Evolutionary conservation across 1,140 invertebrate genomes (phyloP).

Genomic region (Scylla paramamosain): DNA sequence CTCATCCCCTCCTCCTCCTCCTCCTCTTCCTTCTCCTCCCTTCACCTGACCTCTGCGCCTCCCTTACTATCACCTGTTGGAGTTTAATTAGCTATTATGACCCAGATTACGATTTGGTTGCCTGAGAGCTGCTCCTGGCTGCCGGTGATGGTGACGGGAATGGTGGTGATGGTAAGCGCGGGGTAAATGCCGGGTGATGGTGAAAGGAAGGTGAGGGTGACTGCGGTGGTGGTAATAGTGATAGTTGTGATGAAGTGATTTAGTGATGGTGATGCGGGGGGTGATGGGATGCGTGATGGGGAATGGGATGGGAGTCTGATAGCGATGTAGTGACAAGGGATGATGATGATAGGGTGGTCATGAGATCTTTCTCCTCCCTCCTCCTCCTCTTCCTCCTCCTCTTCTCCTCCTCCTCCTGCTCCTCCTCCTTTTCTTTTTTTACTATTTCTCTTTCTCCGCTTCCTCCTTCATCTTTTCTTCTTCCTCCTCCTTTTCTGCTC

Average conservation of each 20-base stretch:
- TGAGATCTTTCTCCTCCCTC: no score
- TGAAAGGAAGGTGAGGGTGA: no score
- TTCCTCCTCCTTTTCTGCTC: no score
- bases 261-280: neutral
- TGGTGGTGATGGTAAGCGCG: neutral
- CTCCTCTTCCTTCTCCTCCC: neutral
- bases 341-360: neutral
- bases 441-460: no score
- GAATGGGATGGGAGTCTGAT: neutral
- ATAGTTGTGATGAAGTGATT: neutral
- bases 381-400: no score
- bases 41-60: neutral
- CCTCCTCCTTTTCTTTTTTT: no score
- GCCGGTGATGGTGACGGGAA: neutral
- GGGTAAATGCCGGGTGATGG: no score
- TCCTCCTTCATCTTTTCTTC: no score
- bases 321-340: neutral
- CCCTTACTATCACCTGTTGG: neutral
- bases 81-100: neutral
- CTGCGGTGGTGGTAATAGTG: no score
- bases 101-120: neutral
- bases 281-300: neutral
- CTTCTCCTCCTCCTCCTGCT: no score
- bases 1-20: conserved; percentile 5
- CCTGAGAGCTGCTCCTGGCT: neutral